Evolutionary conservation across 2,797 vertebrate species (phyloP), one percentile per base, ranked within the genome.

Genomic region (Peromyscus aztecus): DNA sequence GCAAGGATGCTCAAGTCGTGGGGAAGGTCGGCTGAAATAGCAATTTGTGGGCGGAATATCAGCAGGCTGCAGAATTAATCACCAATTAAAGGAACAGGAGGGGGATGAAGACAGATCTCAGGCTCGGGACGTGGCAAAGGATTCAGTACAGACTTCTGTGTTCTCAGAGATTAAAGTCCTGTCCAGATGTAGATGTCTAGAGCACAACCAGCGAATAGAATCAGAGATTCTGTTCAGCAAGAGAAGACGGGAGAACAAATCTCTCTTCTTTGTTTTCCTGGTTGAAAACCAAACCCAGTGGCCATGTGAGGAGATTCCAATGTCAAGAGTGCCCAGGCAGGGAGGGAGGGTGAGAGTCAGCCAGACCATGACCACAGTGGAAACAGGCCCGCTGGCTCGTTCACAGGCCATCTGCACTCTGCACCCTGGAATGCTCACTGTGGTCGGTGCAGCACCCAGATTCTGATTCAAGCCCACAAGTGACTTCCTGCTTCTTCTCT

Each of bases 271-370:
- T 92, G 82, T 96, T 97, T 97, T 95, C 69, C 93, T 97, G 95
- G 73, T 94, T 92, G 90, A 92, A 97, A 94, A 97, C 87, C 96
- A 96, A 96, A 94, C 83, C 69, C 37, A 0, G 95, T 90, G 94
- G 96, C 92, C 95, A 89, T 91, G 52, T 89, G 95, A 92, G 93
- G 93, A 96, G 85, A 96, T 96, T 95, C 97, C 96, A 97, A 4
- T 57, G 84, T 83, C 16, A 71, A 94, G 91, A 97, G 95, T 82
- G 76, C 95, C 73, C 61, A 81, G 86, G 63, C 85, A 46, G 52
- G 37, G 43, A 81, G 37, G 69, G 82, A 91, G 86, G 90, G 19
- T 84, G 52, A 80, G 90, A 90, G 63, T 11, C 31, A 65, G 73
- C 84, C 85, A 93, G 55, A 84, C 87, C 93, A 81, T 88, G 71